These are phyloP conservation scores for Eupithecia abbreviata DNA, from an alignment of 2,888 invertebrate genomes.

Conservation along the genomic window DNA sequence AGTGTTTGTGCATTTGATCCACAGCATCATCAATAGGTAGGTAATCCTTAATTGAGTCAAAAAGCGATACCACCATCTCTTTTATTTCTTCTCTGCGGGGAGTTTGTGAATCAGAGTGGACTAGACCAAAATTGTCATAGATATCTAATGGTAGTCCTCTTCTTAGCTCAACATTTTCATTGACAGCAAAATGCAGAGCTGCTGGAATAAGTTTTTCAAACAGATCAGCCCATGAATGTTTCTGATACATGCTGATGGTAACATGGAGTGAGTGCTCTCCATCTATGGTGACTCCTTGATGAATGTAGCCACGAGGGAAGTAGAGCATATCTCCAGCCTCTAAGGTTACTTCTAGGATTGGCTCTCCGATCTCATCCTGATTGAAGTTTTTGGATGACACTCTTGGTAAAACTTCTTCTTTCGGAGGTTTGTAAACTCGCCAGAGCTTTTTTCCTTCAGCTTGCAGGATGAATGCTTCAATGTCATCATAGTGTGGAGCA, in stretches of 20 bases:
- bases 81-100: constrained; percentile 79
- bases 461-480: constrained; percentile 98
- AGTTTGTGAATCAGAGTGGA: constrained; percentile 82
- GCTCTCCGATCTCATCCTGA: constrained; percentile 89
- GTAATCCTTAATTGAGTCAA: constrained; percentile 84
- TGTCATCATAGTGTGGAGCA: constrained; percentile 99
- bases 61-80: constrained; percentile 79
- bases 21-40: constrained; percentile 90
- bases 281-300: constrained; percentile 91
- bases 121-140: constrained; percentile 89
- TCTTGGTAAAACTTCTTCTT: constrained; percentile 89
- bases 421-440: constrained; percentile 93
- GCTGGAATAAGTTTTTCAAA: constrained; percentile 91
- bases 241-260: constrained; percentile 96
- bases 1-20: constrained; percentile 93
- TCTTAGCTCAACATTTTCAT: constrained; percentile 88
- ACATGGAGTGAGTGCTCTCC: constrained; percentile 96
- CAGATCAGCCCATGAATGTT: constrained; percentile 94
- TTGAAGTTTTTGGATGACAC: constrained; percentile 91
- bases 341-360: constrained; percentile 90
- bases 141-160: constrained; percentile 92
- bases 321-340: constrained; percentile 96
- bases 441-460: constrained; percentile 97
- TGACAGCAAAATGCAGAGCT: constrained; percentile 89
- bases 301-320: constrained; percentile 94